Evolutionary conservation across 2,797 vertebrate genomes (phyloP), one percentile per base, ranked within the genome.

Genomic region (Apogon hyalosoma): DNA sequence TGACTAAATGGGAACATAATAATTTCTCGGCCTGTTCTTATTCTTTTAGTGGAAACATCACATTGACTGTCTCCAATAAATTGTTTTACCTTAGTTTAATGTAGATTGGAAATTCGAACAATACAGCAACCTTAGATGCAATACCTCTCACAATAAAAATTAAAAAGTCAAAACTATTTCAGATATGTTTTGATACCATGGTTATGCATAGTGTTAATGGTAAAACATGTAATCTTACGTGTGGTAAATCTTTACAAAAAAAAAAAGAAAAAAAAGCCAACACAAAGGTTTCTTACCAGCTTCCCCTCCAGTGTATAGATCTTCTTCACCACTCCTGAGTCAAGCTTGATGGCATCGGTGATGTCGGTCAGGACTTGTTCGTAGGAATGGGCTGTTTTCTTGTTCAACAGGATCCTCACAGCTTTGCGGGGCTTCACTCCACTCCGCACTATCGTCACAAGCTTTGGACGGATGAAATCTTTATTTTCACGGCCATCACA

Each of bases 281-380:
- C 8, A 1, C 9, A 14, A 42, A 24, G 6, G 6, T 15, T 7
- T 46, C 91, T 92, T 92, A 99, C 98, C 96, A 97, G 96, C 78
- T 98, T 98, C 49, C 98, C 97, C 80, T 98, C 97, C 85, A 98
- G 87, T 0, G 98, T 98, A 90, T 97, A 98, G 73, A 99, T 94
- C 79, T 95, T 96, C 74, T 98, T 98, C 80, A 99, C 98, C 70
- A 97, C 94, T 3, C 98, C 98, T 0, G 96, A 98, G 92, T 99
- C 97, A 2, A 99, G 94, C 88, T 98, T 98, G 94, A 99, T 97
- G 91, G 97, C 96, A 1, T 98, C 97, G 0, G 98, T 99, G 81
- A 99, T 98, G 80, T 98, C 97, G 4, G 94, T 97, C 73, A 99
- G 96, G 65, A 99, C 98, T 77, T 99, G 98, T 61, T 99, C 97